Evolutionary conservation across 2,888 invertebrate species (phyloP).

Genomic region (Gonocerus acuteangulatus): DNA sequence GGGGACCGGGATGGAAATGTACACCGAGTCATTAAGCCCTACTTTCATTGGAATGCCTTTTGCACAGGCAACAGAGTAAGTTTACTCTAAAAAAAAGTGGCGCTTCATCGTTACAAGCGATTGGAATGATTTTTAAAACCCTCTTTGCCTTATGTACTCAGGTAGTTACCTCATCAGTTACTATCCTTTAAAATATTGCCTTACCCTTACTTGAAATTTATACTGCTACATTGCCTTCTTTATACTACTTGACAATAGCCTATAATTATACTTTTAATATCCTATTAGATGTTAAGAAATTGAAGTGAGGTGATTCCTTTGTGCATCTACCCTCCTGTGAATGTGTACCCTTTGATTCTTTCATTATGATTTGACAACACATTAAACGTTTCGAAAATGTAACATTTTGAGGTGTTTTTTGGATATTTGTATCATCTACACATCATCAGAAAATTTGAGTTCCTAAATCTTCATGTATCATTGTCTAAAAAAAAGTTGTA

Average conservation of each 20-base stretch:
- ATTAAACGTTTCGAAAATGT: no score
- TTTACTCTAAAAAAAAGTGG: constrained; percentile 23
- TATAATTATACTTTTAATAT: not conserved
- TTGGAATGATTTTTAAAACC: constrained; percentile 32
- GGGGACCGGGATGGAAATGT: constrained; percentile 99
- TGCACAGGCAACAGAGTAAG: constrained; percentile 98
- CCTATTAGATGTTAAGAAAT: not conserved
- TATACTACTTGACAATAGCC: not conserved
- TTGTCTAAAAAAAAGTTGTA: no score
- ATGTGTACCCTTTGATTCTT: no score
- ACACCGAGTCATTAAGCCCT: constrained; percentile 95
- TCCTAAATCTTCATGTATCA: no score
- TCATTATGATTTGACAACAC: no score
- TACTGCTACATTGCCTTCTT: no score
- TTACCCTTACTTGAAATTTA: no score
- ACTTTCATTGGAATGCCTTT: constrained; percentile 98
- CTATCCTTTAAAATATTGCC: not conserved
- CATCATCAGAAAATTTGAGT: no score
- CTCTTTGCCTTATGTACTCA: constrained; percentile 8
- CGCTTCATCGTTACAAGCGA: constrained; percentile 31
- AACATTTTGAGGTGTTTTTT: no score
- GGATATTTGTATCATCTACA: no score
- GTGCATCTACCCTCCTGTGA: no score
- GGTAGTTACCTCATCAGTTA: constrained; percentile 10
- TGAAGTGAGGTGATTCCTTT: not conserved